phyloP scores from a whole-genome alignment of 2,113 vertebrate genomes.

The Emydocephalus ijimae region DNA sequence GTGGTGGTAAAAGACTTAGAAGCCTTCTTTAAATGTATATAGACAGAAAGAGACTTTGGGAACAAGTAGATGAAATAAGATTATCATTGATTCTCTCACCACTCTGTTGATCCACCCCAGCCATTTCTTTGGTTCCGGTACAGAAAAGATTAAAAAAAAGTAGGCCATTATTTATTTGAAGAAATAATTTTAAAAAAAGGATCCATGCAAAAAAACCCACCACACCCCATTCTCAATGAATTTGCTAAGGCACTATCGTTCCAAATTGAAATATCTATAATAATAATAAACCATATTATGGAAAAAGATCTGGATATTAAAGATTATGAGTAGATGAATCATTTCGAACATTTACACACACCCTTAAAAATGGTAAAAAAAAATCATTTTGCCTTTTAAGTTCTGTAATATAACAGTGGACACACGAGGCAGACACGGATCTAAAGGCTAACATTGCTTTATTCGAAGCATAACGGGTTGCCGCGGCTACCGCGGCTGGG shows the following conservation, averaged over 20 bases:
- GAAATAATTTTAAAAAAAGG: not conserved
- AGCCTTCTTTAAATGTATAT: slow-evolving; percentile 1
- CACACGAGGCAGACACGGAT: no score
- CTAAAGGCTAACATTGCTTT: no score
- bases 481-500: no score
- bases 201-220: not conserved
- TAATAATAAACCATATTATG: not conserved
- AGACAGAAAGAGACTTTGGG: slow-evolving; percentile 33
- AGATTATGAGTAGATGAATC: not conserved
- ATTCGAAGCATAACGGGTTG: no score
- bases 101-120: not conserved
- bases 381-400: slow-evolving; percentile 18
- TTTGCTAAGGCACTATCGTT: not conserved
- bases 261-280: not conserved
- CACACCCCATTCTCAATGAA: no score
- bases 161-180: not conserved
- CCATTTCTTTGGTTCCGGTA: not conserved
- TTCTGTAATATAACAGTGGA: not conserved
- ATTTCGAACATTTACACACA: not conserved
- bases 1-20: slow-evolving; percentile 19
- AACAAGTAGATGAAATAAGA: slow-evolving; percentile 10
- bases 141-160: not conserved
- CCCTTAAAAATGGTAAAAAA: not conserved
- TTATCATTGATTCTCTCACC: slow-evolving; percentile 18
- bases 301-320: not conserved